Evolutionary conservation across 2,888 invertebrate species (phyloP), one percentile per base, ranked within the genome.

Genomic region (Gari tellinella): DNA sequence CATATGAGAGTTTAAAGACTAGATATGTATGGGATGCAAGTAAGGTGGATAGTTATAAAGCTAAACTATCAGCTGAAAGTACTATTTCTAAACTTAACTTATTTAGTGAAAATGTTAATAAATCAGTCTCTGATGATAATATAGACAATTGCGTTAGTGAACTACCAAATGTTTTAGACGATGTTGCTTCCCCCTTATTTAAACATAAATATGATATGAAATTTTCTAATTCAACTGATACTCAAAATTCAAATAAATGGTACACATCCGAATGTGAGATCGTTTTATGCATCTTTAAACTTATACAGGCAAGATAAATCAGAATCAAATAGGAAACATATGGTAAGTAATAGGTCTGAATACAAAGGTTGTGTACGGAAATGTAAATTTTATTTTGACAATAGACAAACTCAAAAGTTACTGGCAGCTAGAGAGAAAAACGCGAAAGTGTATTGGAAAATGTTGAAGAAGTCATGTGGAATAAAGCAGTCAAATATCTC

Each of bases 361-460:
- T 63, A 63, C 15, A 53, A 53, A 55, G 26, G 15, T 14, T 21
- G 21, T 52, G n/a, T 53, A 4, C 21, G 63, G 37, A 55, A 53
- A 37, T 17, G 21, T 17, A 49, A 41, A 31, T 55, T 23, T 45
- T 17, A 63, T 25, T 51, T 31, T 45, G 63, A 63, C 21, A 63
- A 46, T 46, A 23, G 19, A 15, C 8, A 52, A 52, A 63, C 55
- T 2, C 2, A 25, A 21, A 53, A 55, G 26, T 25, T 43, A 26
- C 10, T 63, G 7, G 21, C 45, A 15, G 45, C 63, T 10, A 53
- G 21, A 43, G 3, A 45, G 17, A 53, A 52, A 17, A 63, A 63
- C 38, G 63, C 63, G 31, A 25, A 46, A 55, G 5, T 63, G 19
- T 53, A 63, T 37, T 63, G 63, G 53, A 55, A 63, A 45, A 53